Evolutionary conservation across 2,113 vertebrate genomes (phyloP).

Genomic region (Proteles cristata): DNA sequence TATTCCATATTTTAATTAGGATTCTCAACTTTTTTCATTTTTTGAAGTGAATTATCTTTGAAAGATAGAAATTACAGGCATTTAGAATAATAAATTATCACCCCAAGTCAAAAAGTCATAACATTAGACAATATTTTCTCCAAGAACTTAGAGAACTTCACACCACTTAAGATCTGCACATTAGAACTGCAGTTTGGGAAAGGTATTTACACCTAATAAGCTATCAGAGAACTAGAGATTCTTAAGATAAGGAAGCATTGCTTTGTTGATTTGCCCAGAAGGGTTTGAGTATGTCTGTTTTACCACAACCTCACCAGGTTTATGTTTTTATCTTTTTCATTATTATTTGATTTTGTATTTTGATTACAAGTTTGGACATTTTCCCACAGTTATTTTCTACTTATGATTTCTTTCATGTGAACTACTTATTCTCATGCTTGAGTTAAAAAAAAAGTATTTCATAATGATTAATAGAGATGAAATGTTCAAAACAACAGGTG

Average conservation of each 20-base stretch:
- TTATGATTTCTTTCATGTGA: not conserved
- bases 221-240: not conserved
- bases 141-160: not conserved
- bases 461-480: not conserved
- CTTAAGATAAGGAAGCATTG: not conserved
- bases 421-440: not conserved
- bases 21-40: not conserved
- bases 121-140: not conserved
- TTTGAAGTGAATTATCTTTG: conserved; percentile 4
- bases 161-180: not conserved
- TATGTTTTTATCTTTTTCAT: conserved; percentile 46
- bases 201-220: not conserved
- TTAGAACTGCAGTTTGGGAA: not conserved
- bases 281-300: not conserved
- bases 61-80: not conserved
- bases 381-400: not conserved
- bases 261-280: not conserved
- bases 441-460: not conserved
- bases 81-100: conserved; percentile 5
- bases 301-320: not conserved
- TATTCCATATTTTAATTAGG: not conserved
- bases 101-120: not conserved
- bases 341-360: conserved; percentile 1
- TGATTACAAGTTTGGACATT: conserved; percentile 4
- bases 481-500: not conserved